Evolutionary conservation across 2,888 invertebrate species (phyloP).

Genomic region (Folsomia manolachei): DNA sequence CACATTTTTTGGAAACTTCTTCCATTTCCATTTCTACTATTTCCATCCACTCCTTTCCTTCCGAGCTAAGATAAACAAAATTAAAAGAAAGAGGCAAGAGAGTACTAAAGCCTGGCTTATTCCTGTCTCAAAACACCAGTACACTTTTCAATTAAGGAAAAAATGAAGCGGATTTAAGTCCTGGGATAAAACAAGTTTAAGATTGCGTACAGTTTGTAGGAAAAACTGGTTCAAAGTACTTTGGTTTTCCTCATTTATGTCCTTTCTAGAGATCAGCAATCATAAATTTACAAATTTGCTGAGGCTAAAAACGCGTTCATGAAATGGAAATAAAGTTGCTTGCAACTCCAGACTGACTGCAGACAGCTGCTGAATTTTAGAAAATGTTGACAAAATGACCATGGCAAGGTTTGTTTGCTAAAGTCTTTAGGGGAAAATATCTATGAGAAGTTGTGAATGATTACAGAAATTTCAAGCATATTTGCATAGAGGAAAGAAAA

Average conservation of each 20-base stretch:
- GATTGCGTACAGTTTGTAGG: neutral
- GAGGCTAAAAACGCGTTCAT: neutral
- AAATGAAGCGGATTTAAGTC: neutral
- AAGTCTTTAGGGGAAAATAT: no score
- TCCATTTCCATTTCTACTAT: no score
- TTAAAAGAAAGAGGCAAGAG: neutral
- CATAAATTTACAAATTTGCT: neutral
- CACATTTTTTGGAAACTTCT: no score
- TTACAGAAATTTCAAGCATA: neutral
- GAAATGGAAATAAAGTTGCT: neutral
- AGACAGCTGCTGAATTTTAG: neutral
- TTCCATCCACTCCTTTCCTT: no score
- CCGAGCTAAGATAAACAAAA: neutral
- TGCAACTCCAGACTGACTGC: neutral
- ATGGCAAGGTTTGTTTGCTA: neutral
- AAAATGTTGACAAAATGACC: no score
- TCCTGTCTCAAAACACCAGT: neutral
- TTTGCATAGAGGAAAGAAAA: neutral
- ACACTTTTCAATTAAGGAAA: neutral
- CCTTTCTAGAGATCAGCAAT: neutral
- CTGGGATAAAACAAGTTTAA: neutral
- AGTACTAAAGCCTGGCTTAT: neutral
- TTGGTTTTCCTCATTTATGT: neutral
- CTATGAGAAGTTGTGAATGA: no score
- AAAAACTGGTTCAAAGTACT: no score